Conservation (phyloP, 1,140 invertebrate species). For the Drosophila yakuba region DNA sequence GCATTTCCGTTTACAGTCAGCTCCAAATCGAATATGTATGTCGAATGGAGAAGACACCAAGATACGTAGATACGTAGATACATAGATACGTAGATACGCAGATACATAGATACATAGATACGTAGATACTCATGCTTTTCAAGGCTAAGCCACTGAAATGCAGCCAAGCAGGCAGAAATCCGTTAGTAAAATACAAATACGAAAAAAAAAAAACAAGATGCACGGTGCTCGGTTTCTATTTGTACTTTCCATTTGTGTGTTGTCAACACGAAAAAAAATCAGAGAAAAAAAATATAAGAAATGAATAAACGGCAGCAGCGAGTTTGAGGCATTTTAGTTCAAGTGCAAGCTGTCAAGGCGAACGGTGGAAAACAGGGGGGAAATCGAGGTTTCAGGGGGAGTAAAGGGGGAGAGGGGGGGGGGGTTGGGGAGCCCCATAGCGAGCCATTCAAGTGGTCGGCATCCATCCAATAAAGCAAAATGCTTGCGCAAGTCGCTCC, state of each 20-base stretch:
- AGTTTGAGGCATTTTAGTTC: conserved; percentile 77
- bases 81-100: background rate
- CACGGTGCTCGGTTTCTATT: conserved; percentile 72
- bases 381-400: background rate
- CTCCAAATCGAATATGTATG: conserved; percentile 43
- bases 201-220: conserved; percentile 3
- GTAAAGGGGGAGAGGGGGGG: background rate
- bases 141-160: conserved; percentile 39
- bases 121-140: conserved; percentile 4
- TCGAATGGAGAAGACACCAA: conserved; percentile 1
- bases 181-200: conserved; percentile 25
- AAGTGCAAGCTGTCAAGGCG: conserved; percentile 71
- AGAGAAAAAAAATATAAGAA: conserved; percentile 7
- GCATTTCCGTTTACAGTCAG: conserved; percentile 43
- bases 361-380: conserved; percentile 1
- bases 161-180: conserved; percentile 37
- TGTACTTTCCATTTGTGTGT: conserved; percentile 77
- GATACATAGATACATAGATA: background rate
- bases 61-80: no score
- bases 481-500: conserved; percentile 74
- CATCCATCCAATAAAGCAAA: conserved; percentile 71
- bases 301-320: conserved; percentile 30
- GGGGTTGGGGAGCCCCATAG: conserved; percentile 21
- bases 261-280: conserved; percentile 26
- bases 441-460: conserved; percentile 40